Evolutionary conservation across 2,888 invertebrate genomes (phyloP).

Genomic region (Formica aserva): DNA sequence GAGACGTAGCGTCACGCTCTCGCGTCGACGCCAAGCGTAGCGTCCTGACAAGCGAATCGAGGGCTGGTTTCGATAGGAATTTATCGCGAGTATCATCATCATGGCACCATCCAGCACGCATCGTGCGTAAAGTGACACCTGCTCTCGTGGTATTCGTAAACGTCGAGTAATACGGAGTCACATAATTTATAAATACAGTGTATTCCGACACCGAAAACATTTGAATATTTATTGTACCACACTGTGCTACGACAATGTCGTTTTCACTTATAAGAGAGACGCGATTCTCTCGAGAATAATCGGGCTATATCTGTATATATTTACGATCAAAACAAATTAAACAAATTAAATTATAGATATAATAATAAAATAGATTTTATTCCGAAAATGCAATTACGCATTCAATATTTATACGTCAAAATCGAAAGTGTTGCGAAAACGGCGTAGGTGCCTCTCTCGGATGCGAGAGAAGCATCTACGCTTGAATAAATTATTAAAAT

Average conservation of each 20-base stretch:
- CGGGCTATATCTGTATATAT: not conserved
- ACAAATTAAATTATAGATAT: not conserved
- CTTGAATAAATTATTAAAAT: constrained; percentile 27
- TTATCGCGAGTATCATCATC: constrained; percentile 31
- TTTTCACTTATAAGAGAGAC: constrained; percentile 9
- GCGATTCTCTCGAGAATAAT: not conserved
- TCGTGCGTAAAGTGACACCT: constrained; percentile 54
- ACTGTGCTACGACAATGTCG: constrained; percentile 1
- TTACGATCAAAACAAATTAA: not conserved
- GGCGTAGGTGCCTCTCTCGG: not conserved
- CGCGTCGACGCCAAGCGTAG: not conserved
- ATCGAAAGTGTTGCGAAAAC: constrained; percentile 36
- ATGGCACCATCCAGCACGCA: not conserved
- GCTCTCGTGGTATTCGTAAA: constrained; percentile 68
- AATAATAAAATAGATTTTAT: not conserved
- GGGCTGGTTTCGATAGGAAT: constrained; percentile 37
- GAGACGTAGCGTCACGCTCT: constrained; percentile 37
- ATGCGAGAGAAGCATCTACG: constrained; percentile 39
- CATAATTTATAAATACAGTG: constrained; percentile 38
- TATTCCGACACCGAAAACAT: constrained; percentile 26
- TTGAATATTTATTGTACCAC: constrained; percentile 16
- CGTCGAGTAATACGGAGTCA: constrained; percentile 21
- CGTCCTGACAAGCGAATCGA: constrained; percentile 12
- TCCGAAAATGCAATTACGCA: not conserved
- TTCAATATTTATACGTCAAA: constrained; percentile 6